Conservation (phyloP, 2,113 vertebrate species). For the Bambusicola thoracicus region DNA sequence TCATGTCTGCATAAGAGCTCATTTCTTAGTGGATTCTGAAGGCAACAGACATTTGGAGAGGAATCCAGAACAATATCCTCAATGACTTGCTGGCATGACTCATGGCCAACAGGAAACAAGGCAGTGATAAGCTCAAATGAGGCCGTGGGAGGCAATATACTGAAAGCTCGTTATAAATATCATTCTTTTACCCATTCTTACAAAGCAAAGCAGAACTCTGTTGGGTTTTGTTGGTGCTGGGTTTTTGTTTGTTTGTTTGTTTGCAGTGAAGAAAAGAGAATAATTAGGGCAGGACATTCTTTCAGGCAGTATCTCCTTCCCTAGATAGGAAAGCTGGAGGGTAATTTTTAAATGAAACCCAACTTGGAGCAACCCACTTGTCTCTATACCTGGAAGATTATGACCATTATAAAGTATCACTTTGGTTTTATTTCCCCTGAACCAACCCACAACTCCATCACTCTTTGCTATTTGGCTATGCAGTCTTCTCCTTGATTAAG, state of each 20-base stretch:
- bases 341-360: not conserved
- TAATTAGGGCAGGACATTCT: not conserved
- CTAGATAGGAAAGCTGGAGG: not conserved
- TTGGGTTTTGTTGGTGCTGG: too few relatives aligned
- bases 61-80: not conserved
- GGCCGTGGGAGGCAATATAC: conserved; percentile 10
- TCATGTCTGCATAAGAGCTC: not conserved
- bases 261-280: not conserved
- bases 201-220: not conserved
- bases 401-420: rapidly evolving
- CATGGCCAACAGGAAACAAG: conserved; percentile 8
- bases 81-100: conserved; percentile 6
- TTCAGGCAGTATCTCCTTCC: not conserved
- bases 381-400: not conserved
- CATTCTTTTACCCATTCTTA: not conserved
- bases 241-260: not conserved
- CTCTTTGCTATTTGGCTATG: not conserved
- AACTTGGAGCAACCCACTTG: not conserved
- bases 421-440: not conserved
- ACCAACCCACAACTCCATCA: not conserved
- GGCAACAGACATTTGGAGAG: not conserved
- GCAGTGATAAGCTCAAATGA: conserved; percentile 29
- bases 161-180: conserved; percentile 2
- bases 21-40: not conserved
- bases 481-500: not conserved